phyloP scores from a whole-genome alignment of 2,888 invertebrate genomes.

The Cephus sareptanus region DNA sequence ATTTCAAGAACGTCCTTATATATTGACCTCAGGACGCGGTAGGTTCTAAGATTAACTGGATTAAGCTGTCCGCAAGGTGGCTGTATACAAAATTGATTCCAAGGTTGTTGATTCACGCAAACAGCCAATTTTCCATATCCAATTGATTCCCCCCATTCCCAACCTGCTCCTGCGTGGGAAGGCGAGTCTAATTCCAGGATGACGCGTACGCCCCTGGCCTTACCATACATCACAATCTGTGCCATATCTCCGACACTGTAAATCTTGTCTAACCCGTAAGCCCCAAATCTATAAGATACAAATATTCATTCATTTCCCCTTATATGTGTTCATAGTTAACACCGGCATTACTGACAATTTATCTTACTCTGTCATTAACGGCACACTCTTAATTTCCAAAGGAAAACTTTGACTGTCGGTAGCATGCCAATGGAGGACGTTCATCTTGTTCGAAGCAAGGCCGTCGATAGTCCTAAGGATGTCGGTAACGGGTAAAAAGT shows the following conservation, averaged over 20 bases:
- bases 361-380: slow-evolving; percentile 70
- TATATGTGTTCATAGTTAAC: background rate
- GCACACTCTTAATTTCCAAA: slow-evolving; percentile 79
- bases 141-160: slow-evolving; percentile 80
- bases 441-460: slow-evolving; percentile 90
- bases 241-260: slow-evolving; percentile 76
- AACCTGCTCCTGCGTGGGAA: slow-evolving; percentile 83
- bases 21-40: slow-evolving; percentile 75
- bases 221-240: slow-evolving; percentile 80
- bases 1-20: slow-evolving; percentile 75
- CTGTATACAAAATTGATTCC: slow-evolving; percentile 80
- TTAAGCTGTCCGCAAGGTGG: slow-evolving; percentile 90
- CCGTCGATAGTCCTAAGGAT: slow-evolving; percentile 82
- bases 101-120: slow-evolving; percentile 76
- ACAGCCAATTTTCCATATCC: slow-evolving; percentile 75
- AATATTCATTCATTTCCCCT: background rate
- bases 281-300: slow-evolving; percentile 72
- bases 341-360: background rate
- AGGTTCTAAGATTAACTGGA: slow-evolving; percentile 79
- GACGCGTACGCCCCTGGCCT: slow-evolving; percentile 83
- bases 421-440: slow-evolving; percentile 93
- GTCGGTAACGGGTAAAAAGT: slow-evolving; percentile 80
- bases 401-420: slow-evolving; percentile 95
- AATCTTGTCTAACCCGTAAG: slow-evolving; percentile 76
- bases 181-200: slow-evolving; percentile 92